These are phyloP conservation scores for Porites cylindrica DNA, from an alignment of 92 coral and sea anemone genomes.

Conservation along the genomic window DNA sequence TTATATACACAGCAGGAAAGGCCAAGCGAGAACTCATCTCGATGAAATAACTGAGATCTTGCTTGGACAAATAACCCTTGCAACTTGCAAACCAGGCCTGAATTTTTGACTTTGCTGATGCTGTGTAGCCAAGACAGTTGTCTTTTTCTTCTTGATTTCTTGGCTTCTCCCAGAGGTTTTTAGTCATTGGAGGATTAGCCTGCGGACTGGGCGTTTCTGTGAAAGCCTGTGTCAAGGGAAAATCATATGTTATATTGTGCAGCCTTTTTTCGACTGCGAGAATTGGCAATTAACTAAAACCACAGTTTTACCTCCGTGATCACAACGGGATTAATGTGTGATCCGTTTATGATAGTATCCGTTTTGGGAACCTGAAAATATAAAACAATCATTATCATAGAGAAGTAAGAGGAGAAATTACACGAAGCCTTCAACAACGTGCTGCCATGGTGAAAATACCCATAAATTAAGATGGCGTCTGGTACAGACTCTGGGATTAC, in stretches of 20 bases:
- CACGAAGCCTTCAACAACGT: no score
- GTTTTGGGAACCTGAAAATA: slow-evolving; percentile 10
- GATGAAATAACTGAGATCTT: slow-evolving; percentile 27
- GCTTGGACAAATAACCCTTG: slow-evolving; percentile 3
- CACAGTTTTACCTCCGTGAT: not conserved
- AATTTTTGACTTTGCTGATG: not conserved
- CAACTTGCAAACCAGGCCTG: not conserved
- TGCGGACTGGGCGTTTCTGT: slow-evolving; percentile 1
- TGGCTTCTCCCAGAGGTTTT: slow-evolving; percentile 1
- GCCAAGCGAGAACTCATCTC: slow-evolving; percentile 37
- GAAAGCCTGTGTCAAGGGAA: not conserved
- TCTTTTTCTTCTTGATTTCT: not conserved
- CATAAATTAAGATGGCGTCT: no score
- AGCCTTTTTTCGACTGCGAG: no score
- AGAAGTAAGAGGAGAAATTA: no score
- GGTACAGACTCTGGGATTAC: no score
- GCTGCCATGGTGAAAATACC: no score
- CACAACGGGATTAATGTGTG: slow-evolving; percentile 2
- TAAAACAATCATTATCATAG: no score
- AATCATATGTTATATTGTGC: not conserved
- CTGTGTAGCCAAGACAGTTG: not conserved
- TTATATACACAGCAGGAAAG: slow-evolving; percentile 29
- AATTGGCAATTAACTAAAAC: not conserved
- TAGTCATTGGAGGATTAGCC: not conserved
- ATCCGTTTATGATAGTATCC: not conserved